Percentiles rank a stretch among this genome's conserved stretches.
These are phyloP conservation scores for Spicauda simplicius DNA, from an alignment of 2,888 invertebrate species.

Conservation along the genomic window DNA sequence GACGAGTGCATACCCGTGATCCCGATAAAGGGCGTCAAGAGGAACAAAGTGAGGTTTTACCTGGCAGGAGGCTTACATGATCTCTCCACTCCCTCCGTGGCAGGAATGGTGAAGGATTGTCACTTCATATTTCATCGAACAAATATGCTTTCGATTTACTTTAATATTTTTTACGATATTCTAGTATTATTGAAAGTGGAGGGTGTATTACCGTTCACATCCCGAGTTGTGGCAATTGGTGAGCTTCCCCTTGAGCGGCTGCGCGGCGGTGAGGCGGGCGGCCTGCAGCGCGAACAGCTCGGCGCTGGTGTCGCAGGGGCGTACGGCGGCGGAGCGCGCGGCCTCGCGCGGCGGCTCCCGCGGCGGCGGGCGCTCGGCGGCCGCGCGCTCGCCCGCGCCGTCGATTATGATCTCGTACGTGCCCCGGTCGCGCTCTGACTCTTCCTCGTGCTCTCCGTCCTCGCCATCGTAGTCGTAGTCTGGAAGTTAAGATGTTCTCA, in stretches of 20 bases:
- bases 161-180: no score
- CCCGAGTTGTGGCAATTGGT: constrained; percentile 95
- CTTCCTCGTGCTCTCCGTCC: constrained; percentile 67
- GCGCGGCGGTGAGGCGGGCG: constrained; percentile 91
- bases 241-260: constrained; percentile 94
- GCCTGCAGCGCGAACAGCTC: constrained; percentile 94
- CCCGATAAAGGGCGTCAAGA: no score
- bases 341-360: constrained; percentile 81
- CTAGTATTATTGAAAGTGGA: background rate
- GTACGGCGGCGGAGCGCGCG: constrained; percentile 84
- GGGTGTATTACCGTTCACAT: constrained; percentile 89
- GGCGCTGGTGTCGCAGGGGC: constrained; percentile 94
- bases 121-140: no score
- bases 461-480: constrained; percentile 79
- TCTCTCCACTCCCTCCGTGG: no score
- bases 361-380: constrained; percentile 53
- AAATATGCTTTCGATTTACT: no score
- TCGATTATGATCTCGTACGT: constrained; percentile 78
- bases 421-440: constrained; percentile 69
- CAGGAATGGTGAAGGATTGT: no score
- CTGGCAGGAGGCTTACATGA: no score
- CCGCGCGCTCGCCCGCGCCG: constrained; percentile 64
- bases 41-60: no score
- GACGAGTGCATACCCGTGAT: no score
- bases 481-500: constrained; percentile 1